A percentile compares a stretch with the other conserved stretches of the same genome.
These are phyloP conservation scores for Acleris holmiana DNA, from an alignment of 2,888 invertebrate species.

Conservation along the genomic window DNA sequence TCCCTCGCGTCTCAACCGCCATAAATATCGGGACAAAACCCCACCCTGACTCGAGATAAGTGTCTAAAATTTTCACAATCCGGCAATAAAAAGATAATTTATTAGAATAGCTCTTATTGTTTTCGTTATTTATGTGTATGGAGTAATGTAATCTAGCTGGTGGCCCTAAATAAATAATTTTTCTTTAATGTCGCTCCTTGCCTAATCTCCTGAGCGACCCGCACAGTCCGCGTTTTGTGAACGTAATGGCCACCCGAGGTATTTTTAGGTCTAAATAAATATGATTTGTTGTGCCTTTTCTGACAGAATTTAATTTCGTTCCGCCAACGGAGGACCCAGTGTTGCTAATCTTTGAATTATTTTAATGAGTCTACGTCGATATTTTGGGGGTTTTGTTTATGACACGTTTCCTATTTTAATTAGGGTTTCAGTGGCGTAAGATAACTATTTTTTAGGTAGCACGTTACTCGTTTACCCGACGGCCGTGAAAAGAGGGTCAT, in stretches of 20 bases:
- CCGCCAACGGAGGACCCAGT: slow-evolving; percentile 53
- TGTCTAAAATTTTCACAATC: slow-evolving; percentile 85
- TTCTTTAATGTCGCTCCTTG: slow-evolving; percentile 83
- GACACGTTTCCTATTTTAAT: slow-evolving; percentile 2
- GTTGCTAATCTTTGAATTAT: slow-evolving; percentile 78
- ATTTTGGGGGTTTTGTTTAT: slow-evolving; percentile 12
- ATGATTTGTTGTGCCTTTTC: slow-evolving; percentile 82
- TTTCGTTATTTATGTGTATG: slow-evolving; percentile 85
- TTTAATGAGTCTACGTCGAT: slow-evolving; percentile 69
- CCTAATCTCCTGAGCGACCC: slow-evolving; percentile 80
- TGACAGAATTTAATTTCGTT: slow-evolving; percentile 82
- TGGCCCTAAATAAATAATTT: slow-evolving; percentile 84
- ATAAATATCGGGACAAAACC: slow-evolving; percentile 84
- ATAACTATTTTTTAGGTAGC: no score
- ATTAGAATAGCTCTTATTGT: slow-evolving; percentile 85
- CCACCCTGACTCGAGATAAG: slow-evolving; percentile 75
- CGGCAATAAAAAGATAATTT: slow-evolving; percentile 85
- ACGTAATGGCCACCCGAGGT: slow-evolving; percentile 81
- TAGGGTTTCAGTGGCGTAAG: no score
- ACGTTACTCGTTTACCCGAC: no score
- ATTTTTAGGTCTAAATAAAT: slow-evolving; percentile 84
- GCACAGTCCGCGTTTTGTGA: slow-evolving; percentile 72
- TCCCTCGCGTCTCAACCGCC: slow-evolving; percentile 79
- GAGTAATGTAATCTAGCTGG: slow-evolving; percentile 84
- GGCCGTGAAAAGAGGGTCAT: no score